Conservation (phyloP, 2,888 invertebrate species). For the Perizoma flavofasciatum region DNA sequence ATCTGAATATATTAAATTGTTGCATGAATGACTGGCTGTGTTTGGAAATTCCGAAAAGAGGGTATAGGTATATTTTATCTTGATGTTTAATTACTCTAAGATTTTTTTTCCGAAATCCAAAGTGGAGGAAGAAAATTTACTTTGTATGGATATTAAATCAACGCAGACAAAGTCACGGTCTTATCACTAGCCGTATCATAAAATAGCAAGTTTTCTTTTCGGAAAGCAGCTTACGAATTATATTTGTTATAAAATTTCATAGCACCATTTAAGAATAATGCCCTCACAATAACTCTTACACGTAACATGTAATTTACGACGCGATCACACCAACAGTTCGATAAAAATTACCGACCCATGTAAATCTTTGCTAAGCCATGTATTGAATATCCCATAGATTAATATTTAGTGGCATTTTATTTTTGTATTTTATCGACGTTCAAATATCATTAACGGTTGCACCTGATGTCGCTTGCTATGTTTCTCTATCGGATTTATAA, state of each 20-base stretch:
- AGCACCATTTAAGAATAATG: constrained; percentile 21
- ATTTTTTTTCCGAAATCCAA: too few relatives aligned
- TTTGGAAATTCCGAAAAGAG: too few relatives aligned
- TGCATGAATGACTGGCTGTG: too few relatives aligned
- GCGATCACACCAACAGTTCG: constrained; percentile 26
- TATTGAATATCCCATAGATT: constrained; percentile 73
- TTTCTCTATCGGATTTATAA: constrained; percentile 51
- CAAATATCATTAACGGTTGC: constrained; percentile 77
- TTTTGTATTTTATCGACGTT: constrained; percentile 76
- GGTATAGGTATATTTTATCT: too few relatives aligned
- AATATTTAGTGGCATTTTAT: constrained; percentile 77
- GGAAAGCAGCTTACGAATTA: constrained; percentile 18
- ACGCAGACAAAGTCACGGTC: neutral
- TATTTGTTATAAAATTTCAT: constrained; percentile 31
- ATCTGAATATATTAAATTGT: too few relatives aligned
- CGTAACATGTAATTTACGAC: constrained; percentile 27
- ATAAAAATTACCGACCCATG: constrained; percentile 46
- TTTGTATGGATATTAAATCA: too few relatives aligned
- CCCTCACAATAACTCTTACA: constrained; percentile 26
- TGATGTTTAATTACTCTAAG: too few relatives aligned
- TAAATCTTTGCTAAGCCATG: constrained; percentile 52
- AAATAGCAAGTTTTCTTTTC: too few relatives aligned
- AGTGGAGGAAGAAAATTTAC: too few relatives aligned
- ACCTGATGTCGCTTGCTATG: constrained; percentile 52
- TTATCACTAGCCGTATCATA: neutral